phyloP scores from a whole-genome alignment of 2,797 vertebrate species.

The Parambassis ranga region DNA sequence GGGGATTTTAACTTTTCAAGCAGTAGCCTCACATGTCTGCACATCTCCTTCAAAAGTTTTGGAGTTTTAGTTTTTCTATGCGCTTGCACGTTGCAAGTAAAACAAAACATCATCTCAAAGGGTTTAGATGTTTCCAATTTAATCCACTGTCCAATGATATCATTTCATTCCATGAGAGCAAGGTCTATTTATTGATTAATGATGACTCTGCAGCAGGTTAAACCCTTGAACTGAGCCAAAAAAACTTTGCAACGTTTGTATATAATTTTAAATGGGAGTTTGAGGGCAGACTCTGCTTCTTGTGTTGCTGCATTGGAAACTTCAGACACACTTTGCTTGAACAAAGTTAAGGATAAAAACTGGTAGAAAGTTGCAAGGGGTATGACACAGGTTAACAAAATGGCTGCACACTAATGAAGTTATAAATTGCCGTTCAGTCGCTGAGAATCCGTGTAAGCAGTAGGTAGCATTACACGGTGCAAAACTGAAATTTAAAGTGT shows the following conservation, averaged over 20 bases:
- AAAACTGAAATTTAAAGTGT: conserved; percentile 46
- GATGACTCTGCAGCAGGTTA: conserved; percentile 4
- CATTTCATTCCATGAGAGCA: not conserved
- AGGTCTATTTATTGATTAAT: conserved; percentile 3
- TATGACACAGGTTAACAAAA: conserved; percentile 1
- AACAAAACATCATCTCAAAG: too few species aligned
- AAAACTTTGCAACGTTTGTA: too few species aligned
- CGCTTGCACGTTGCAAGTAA: too few species aligned
- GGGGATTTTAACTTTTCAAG: conserved; percentile 33
- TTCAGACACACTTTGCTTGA: not conserved
- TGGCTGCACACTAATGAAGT: conserved; percentile 26
- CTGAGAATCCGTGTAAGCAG: conserved; percentile 15
- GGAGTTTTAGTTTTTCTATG: not conserved
- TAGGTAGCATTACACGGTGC: not conserved
- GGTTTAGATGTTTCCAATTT: too few species aligned
- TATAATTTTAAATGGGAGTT: too few species aligned
- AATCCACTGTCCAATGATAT: not conserved
- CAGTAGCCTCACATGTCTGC: conserved; percentile 12
- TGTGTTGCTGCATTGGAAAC: not conserved
- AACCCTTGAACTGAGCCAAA: too few species aligned
- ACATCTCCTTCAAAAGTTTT: not conserved
- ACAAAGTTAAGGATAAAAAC: conserved; percentile 3
- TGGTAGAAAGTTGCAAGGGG: conserved; percentile 10
- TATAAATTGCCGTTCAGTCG: conserved; percentile 30
- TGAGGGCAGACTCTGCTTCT: too few species aligned